Conservation (phyloP, 2,113 vertebrate genomes). For the Catharus minimus region DNA sequence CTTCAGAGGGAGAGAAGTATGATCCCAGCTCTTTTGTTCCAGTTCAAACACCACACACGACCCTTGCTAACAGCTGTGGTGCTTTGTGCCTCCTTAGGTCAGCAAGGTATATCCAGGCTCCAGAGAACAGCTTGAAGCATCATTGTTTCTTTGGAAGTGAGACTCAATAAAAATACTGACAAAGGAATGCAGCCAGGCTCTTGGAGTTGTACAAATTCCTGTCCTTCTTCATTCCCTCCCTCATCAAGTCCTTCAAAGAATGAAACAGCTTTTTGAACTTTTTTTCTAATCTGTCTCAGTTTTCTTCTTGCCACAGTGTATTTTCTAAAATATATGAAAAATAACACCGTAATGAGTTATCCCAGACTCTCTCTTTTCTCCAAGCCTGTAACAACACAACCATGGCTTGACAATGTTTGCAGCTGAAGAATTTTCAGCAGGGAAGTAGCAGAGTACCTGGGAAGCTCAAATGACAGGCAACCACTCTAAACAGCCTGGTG, state of each 20-base stretch:
- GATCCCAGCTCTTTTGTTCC: neutral
- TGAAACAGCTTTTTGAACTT: neutral
- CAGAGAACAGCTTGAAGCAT: neutral
- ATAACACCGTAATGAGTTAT: neutral
- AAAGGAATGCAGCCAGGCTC: neutral
- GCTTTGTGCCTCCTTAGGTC: neutral
- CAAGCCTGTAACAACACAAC: neutral
- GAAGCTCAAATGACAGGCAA: neutral
- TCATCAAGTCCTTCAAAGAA: neutral
- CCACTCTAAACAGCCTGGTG: constrained; percentile 1
- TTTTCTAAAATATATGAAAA: neutral
- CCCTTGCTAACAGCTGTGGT: neutral
- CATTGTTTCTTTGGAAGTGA: constrained; percentile 10
- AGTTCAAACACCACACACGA: neutral
- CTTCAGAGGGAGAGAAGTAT: neutral
- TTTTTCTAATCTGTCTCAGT: neutral
- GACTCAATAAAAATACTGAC: constrained; percentile 33
- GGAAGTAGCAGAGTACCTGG: neutral
- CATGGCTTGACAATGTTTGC: neutral
- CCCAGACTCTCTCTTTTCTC: neutral
- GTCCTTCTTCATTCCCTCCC: neutral
- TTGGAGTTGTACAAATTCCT: neutral
- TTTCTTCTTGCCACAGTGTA: neutral
- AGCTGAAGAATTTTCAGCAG: neutral
- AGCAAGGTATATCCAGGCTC: neutral